Conservation (phyloP, 2,888 invertebrate genomes). For the Trissolcus japonicus region DNA sequence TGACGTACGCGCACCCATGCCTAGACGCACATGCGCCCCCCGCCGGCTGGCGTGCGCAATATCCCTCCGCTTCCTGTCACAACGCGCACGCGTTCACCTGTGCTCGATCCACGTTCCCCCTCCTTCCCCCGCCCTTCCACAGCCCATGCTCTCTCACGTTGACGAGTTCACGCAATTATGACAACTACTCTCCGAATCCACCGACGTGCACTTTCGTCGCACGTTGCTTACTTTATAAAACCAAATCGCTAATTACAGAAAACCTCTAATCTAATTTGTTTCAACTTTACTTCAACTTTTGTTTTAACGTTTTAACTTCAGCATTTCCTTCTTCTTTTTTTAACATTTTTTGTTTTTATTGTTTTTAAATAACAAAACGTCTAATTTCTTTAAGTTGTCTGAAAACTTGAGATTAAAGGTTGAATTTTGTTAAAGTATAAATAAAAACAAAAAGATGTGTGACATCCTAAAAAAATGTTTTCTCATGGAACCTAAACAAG, state of each 20-base stretch:
- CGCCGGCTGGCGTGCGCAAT: conserved; percentile 19
- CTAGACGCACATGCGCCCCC: conserved; percentile 7
- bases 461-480: not conserved
- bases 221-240: too few relatives aligned
- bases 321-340: too few relatives aligned
- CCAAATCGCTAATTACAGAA: too few relatives aligned
- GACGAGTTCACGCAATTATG: conserved; percentile 32
- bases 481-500: not conserved
- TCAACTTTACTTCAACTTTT: too few relatives aligned
- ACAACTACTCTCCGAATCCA: conserved; percentile 27
- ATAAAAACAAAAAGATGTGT: too few relatives aligned
- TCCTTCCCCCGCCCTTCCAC: conserved; percentile 1
- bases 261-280: too few relatives aligned
- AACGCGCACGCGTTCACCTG: conserved; percentile 50
- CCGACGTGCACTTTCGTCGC: conserved; percentile 17
- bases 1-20: conserved; percentile 62
- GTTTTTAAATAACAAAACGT: too few relatives aligned
- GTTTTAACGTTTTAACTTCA: too few relatives aligned
- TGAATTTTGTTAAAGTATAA: too few relatives aligned
- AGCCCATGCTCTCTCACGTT: conserved; percentile 4
- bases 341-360: conserved; percentile 5
- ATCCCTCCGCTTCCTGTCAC: conserved; percentile 43
- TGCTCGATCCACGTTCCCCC: conserved; percentile 39
- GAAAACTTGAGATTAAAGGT: too few relatives aligned
- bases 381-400: too few relatives aligned